Conservation (phyloP, 2,888 invertebrate species). For the Cataglyphis livida region DNA sequence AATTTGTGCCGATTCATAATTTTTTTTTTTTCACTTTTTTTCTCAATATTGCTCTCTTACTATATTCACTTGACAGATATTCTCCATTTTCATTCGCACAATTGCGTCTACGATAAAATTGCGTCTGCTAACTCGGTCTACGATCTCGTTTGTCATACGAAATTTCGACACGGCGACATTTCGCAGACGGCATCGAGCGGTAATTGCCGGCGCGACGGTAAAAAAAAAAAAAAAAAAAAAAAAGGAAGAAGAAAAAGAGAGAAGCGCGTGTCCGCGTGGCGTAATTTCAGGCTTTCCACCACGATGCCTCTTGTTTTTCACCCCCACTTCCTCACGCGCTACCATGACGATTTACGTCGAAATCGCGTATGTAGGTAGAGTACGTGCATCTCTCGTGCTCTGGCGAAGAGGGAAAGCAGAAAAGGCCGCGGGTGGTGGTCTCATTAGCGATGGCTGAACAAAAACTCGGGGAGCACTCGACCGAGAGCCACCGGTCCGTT, state of each 20-base stretch:
- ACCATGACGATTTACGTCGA: slow-evolving; percentile 18
- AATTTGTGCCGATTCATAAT: neutral
- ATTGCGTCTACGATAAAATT: slow-evolving; percentile 19
- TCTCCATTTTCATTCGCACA: slow-evolving; percentile 43
- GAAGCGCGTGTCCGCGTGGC: slow-evolving; percentile 58
- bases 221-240: neutral
- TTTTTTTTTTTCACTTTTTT: neutral
- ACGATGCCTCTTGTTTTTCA: slow-evolving; percentile 49
- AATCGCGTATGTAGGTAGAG: slow-evolving; percentile 29
- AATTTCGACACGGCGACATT: slow-evolving; percentile 52
- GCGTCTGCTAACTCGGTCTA: slow-evolving; percentile 24
- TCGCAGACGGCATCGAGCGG: slow-evolving; percentile 60
- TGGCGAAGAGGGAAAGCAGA: slow-evolving; percentile 37
- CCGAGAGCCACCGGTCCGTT: slow-evolving; percentile 44
- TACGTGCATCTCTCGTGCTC: slow-evolving; percentile 24
- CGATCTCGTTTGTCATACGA: slow-evolving; percentile 31
- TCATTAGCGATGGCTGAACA: slow-evolving; percentile 61
- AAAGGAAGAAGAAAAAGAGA: neutral
- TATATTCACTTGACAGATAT: slow-evolving; percentile 6
- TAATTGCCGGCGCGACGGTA: slow-evolving; percentile 52
- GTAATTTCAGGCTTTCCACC: slow-evolving; percentile 57
- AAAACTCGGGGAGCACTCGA: slow-evolving; percentile 56
- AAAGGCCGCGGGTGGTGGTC: slow-evolving; percentile 48
- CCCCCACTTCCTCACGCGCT: neutral
- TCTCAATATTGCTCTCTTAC: neutral